Percentiles rank a stretch among this genome's conserved stretches.
Evolutionary conservation across 1,140 invertebrate genomes (phyloP).

Genomic region (Ganaspis sp.): DNA sequence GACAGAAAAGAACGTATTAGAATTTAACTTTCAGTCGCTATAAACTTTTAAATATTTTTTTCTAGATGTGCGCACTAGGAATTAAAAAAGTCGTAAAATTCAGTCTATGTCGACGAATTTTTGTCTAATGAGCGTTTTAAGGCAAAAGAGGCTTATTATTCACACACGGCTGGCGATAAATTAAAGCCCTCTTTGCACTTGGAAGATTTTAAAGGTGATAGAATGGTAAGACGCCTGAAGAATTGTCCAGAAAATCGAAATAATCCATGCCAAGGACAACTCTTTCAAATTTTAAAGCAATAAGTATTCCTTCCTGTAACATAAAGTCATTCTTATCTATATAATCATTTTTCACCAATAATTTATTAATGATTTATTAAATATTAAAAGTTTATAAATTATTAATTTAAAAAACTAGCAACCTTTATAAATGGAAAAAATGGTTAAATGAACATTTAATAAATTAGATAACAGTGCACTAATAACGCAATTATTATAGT

Average conservation of each 20-base stretch:
- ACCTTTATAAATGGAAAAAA: too few species aligned
- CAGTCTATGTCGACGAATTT: conserved; percentile 18
- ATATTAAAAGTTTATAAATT: too few species aligned
- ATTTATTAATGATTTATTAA: too few species aligned
- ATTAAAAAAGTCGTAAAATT: conserved; percentile 22
- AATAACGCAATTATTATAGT: not conserved
- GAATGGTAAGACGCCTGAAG: conserved; percentile 19
- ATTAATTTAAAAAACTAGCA: too few species aligned
- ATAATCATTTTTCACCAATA: too few species aligned
- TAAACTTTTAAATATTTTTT: too few species aligned
- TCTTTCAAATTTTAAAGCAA: not conserved
- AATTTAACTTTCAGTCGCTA: too few species aligned
- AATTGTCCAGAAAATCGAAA: conserved; percentile 6
- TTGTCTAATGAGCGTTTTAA: conserved; percentile 43
- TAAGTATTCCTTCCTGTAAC: too few species aligned
- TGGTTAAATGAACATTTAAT: too few species aligned
- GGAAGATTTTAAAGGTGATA: conserved; percentile 47
- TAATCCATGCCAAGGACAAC: not conserved
- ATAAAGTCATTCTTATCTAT: too few species aligned
- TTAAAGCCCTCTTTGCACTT: conserved; percentile 40
- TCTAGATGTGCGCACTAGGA: too few species aligned
- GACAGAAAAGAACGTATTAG: too few species aligned
- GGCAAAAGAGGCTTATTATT: conserved; percentile 42
- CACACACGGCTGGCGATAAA: conserved; percentile 40
- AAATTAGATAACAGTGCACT: not conserved